Conservation (phyloP, 2,113 vertebrate genomes). For the Emydocephalus ijimae region DNA sequence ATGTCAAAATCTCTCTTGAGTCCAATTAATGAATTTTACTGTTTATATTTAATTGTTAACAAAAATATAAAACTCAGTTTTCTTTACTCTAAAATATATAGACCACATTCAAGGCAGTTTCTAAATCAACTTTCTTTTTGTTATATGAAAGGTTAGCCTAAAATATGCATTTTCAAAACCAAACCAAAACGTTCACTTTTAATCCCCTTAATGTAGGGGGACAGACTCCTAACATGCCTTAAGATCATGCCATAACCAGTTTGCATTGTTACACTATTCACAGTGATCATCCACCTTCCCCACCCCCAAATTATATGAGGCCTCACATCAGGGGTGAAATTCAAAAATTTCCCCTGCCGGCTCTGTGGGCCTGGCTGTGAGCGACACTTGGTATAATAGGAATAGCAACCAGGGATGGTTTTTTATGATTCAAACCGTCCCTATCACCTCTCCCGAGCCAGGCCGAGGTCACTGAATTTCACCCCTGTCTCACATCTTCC, state of each 20-base stretch:
- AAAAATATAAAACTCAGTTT: constrained; percentile 29
- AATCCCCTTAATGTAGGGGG: accelerated
- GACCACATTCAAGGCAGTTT: constrained; percentile 18
- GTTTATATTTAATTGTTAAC: constrained; percentile 23
- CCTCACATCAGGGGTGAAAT: not conserved
- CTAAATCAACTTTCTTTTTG: not conserved
- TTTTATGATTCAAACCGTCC: no score
- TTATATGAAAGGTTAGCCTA: not conserved
- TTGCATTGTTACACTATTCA: not conserved
- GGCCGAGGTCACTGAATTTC: no score
- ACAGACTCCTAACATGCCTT: not conserved
- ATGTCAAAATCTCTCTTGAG: constrained; percentile 23
- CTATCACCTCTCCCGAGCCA: no score
- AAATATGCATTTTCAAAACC: not conserved
- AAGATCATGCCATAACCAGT: not conserved
- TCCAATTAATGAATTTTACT: constrained; percentile 41
- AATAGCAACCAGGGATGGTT: no score
- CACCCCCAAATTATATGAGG: not conserved
- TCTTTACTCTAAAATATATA: not conserved
- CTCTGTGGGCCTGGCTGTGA: no score
- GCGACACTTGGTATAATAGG: no score
- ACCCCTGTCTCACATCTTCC: not conserved
- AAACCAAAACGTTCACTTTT: not conserved
- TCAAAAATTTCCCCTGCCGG: no score
- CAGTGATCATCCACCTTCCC: not conserved